These are phyloP conservation scores for Myoxocephalus aenaeus DNA, from an alignment of 2,797 vertebrate species.

Conservation along the genomic window DNA sequence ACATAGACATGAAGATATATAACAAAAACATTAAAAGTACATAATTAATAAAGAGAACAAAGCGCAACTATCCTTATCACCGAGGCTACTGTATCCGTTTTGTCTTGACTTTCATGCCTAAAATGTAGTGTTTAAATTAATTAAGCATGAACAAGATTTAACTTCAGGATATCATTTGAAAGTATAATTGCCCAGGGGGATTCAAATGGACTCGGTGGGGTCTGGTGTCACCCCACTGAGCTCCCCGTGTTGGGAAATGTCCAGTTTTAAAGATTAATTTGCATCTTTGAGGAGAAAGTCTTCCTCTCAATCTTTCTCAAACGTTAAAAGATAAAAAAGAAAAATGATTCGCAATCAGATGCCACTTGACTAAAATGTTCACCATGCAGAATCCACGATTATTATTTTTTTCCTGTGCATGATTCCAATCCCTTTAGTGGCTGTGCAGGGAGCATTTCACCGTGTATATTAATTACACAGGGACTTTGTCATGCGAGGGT, in stretches of 20 bases:
- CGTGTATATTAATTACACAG: constrained; percentile 98
- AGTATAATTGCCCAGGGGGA: constrained; percentile 99
- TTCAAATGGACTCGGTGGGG: constrained; percentile 98
- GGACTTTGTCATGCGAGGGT: constrained; percentile 90
- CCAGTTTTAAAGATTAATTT: constrained; percentile 98
- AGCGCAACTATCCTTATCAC: constrained; percentile 69
- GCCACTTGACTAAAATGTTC: constrained; percentile 93
- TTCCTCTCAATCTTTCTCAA: constrained; percentile 94
- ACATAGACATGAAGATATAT: constrained; percentile 33
- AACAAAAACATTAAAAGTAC: constrained; percentile 51
- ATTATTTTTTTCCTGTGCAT: constrained; percentile 91
- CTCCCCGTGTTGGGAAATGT: constrained; percentile 92
- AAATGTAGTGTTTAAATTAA: constrained; percentile 98
- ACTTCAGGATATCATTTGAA: constrained; percentile 99
- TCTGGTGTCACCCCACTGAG: constrained; percentile 94
- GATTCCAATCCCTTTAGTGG: constrained; percentile 94
- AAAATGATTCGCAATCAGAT: constrained; percentile 88
- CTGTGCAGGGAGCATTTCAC: constrained; percentile 93
- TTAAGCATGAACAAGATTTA: constrained; percentile 99
- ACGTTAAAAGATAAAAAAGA: constrained; percentile 88
- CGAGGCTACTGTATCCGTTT: constrained; percentile 60
- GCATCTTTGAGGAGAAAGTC: constrained; percentile 95
- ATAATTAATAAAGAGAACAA: constrained; percentile 72
- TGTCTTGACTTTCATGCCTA: constrained; percentile 86
- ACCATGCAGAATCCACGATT: constrained; percentile 94